phyloP scores from a whole-genome alignment of 2,113 vertebrate species.

The Bufo gargarizans region DNA sequence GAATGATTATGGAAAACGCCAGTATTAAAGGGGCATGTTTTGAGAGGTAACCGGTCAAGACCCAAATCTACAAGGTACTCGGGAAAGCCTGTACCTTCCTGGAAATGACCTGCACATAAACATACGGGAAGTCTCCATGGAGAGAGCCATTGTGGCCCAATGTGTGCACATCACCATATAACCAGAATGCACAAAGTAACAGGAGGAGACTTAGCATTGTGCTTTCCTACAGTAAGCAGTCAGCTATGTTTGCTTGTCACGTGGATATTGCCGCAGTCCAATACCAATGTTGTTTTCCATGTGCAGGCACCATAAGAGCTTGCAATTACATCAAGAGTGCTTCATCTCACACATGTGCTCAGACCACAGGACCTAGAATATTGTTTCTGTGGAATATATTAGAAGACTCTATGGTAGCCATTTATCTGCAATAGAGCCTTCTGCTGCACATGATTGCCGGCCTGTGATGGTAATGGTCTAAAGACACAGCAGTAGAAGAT shows the following conservation, averaged over 20 bases:
- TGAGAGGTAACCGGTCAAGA: too few species aligned
- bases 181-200: neutral
- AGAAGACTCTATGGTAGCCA: neutral
- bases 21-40: too few species aligned
- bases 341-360: neutral
- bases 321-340: neutral
- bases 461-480: neutral
- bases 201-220: neutral
- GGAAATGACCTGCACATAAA: too few species aligned
- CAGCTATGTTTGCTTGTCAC: neutral
- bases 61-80: too few species aligned
- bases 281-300: neutral
- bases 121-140: neutral
- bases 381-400: neutral
- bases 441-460: constrained; percentile 26
- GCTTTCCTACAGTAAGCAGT: neutral
- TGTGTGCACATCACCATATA: neutral
- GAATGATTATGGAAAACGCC: too few species aligned
- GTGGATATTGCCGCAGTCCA: neutral
- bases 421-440: constrained; percentile 16
- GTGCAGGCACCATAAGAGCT: neutral
- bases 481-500: constrained; percentile 37
- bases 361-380: neutral
- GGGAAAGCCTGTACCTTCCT: too few species aligned
- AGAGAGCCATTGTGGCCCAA: neutral